A percentile compares a stretch with the other conserved stretches of the same genome.
phyloP scores from a whole-genome alignment of 2,113 vertebrate species.

The Pygathrix nemaeus region DNA sequence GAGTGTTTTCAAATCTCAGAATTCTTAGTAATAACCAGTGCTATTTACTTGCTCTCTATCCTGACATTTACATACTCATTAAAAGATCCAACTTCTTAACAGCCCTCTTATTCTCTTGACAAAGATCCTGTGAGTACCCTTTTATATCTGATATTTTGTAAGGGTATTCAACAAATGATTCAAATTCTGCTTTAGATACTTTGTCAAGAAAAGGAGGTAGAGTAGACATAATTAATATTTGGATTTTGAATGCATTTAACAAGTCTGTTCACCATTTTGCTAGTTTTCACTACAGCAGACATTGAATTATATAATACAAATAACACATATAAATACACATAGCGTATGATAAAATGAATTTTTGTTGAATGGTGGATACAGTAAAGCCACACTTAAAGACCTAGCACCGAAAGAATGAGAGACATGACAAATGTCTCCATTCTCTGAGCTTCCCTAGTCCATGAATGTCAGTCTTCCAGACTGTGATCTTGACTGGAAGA shows the following conservation, averaged over 20 bases:
- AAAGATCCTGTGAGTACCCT: background rate
- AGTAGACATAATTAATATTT: background rate
- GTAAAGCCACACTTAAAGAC: background rate
- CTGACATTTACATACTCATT: background rate
- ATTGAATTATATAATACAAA: background rate
- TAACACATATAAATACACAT: background rate
- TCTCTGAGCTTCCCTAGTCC: background rate
- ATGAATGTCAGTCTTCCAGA: background rate
- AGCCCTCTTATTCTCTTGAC: background rate
- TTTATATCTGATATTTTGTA: slow-evolving; percentile 19
- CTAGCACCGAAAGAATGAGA: background rate
- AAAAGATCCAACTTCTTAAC: slow-evolving; percentile 26
- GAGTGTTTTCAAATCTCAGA: slow-evolving; percentile 22
- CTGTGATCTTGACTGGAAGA: background rate
- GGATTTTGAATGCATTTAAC: background rate
- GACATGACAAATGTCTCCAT: background rate
- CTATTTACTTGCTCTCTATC: slow-evolving; percentile 2
- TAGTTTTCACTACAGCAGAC: background rate
- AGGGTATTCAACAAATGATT: background rate
- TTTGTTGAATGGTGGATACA: background rate
- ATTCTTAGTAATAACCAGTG: background rate
- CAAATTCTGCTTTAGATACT: slow-evolving; percentile 21
- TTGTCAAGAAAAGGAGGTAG: background rate
- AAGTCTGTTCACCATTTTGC: background rate
- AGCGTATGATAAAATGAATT: background rate